These are phyloP conservation scores for Coracopsis vasa DNA, from an alignment of 2,113 vertebrate species.

Conservation along the genomic window DNA sequence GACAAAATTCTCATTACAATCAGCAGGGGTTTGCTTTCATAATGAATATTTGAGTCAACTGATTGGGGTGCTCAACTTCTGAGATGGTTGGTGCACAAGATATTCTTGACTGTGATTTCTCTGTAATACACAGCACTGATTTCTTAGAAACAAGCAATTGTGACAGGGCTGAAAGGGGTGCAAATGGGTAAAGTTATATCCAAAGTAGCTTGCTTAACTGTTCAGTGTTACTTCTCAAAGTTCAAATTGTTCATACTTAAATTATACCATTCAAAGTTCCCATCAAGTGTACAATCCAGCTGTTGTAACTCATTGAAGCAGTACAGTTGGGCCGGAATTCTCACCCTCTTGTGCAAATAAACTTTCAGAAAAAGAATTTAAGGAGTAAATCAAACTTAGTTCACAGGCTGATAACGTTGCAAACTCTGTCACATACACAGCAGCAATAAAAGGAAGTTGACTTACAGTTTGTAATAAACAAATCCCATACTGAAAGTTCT, in stretches of 20 bases:
- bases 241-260: neutral
- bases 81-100: neutral
- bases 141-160: slow-evolving; percentile 25
- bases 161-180: neutral
- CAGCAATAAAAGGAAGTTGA: neutral
- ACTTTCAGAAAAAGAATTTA: neutral
- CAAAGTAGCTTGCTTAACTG: neutral
- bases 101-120: slow-evolving; percentile 2
- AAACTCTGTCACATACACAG: neutral
- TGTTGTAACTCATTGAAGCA: neutral
- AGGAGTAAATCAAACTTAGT: neutral
- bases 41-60: slow-evolving; percentile 52
- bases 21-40: slow-evolving; percentile 43
- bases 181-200: neutral
- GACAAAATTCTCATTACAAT: slow-evolving; percentile 58
- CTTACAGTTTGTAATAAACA: neutral
- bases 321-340: neutral
- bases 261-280: neutral
- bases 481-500: neutral
- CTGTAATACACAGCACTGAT: neutral
- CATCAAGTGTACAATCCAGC: neutral
- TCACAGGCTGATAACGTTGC: neutral
- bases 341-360: neutral
- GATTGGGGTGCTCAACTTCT: slow-evolving; percentile 49
- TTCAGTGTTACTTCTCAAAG: neutral